These are phyloP conservation scores for Frankliniella intonsa DNA, from an alignment of 2,888 invertebrate genomes.

Conservation along the genomic window DNA sequence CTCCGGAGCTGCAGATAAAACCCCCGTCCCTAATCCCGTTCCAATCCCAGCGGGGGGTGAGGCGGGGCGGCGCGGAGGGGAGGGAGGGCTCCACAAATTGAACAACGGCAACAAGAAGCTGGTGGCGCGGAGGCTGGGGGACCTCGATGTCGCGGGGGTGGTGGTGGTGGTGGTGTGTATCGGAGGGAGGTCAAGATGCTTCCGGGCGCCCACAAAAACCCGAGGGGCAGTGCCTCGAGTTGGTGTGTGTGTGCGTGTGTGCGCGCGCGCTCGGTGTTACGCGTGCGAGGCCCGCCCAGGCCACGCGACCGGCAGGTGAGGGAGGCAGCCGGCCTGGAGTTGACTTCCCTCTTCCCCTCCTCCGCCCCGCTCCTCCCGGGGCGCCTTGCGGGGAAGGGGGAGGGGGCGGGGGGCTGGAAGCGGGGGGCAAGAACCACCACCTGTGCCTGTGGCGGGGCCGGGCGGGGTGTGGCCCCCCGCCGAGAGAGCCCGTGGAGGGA, in stretches of 20 bases:
- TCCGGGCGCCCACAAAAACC: too few relatives aligned
- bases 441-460: neutral
- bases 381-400: neutral
- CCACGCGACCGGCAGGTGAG: too few relatives aligned
- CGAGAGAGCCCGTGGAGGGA: neutral
- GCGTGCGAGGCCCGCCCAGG: too few relatives aligned
- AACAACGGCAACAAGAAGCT: conserved; percentile 17
- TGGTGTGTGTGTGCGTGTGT: too few relatives aligned
- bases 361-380: neutral
- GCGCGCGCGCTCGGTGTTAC: too few relatives aligned
- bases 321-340: too few relatives aligned
- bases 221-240: too few relatives aligned
- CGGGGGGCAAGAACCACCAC: neutral
- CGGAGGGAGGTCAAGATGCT: too few relatives aligned
- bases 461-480: neutral
- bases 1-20: neutral
- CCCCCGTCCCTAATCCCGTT: neutral
- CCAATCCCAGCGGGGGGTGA: neutral
- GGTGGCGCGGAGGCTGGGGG: neutral
- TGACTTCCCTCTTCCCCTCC: too few relatives aligned
- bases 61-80: neutral
- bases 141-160: neutral
- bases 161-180: neutral
- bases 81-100: neutral
- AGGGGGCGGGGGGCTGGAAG: neutral